Percentiles rank a stretch among this genome's conserved stretches.
Conservation (phyloP, 2,888 invertebrate genomes). For the Autographa gamma region DNA sequence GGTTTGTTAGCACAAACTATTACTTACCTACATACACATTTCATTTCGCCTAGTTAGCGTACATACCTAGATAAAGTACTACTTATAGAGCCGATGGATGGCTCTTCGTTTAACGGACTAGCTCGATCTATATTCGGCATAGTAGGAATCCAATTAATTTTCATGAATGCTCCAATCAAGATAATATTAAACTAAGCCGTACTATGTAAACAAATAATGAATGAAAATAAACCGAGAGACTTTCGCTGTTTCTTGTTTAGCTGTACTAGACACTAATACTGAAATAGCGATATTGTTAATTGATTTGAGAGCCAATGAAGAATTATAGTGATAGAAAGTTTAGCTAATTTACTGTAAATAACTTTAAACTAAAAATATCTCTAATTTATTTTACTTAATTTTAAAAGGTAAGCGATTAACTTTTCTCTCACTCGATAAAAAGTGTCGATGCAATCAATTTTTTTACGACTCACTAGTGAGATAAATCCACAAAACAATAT, state of each 20-base stretch:
- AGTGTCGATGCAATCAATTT: not conserved
- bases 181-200: not conserved
- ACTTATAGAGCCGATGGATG: conserved; percentile 19
- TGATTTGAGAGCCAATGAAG: conserved; percentile 8
- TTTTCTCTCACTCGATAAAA: not conserved
- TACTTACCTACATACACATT: conserved; percentile 38
- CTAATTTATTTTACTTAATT: not conserved
- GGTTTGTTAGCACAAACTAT: conserved; percentile 51
- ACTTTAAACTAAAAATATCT: not conserved
- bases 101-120: conserved; percentile 18
- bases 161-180: conserved; percentile 13
- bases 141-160: conserved; percentile 21
- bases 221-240: conserved; percentile 23
- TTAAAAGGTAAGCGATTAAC: not conserved
- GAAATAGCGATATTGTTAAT: conserved; percentile 7
- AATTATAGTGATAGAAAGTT: conserved; percentile 8
- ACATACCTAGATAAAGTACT: conserved; percentile 45
- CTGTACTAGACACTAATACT: conserved; percentile 11
- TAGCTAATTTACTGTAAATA: conserved; percentile 2
- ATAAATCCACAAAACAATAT: not conserved
- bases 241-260: not conserved
- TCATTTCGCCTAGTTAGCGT: conserved; percentile 23
- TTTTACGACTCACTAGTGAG: no score
- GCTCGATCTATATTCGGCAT: conserved; percentile 2
- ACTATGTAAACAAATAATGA: conserved; percentile 21